Evolutionary conservation across 2,888 invertebrate genomes (phyloP).

Genomic region (Drosophila rellima): DNA sequence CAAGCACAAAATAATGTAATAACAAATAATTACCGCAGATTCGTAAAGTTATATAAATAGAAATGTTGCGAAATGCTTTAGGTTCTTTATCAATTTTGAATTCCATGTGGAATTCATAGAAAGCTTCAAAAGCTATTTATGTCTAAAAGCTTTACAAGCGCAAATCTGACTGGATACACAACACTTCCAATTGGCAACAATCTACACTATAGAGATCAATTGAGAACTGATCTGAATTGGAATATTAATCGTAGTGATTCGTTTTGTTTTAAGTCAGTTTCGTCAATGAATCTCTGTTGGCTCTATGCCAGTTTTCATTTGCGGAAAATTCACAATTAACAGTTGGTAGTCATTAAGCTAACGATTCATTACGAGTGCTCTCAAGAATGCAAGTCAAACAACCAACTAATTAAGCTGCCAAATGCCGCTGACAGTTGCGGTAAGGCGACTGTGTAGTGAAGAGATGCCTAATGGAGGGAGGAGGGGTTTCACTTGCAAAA

Average conservation of each 20-base stretch:
- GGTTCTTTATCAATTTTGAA: background rate
- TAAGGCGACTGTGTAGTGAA: background rate
- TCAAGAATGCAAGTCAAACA: slow-evolving; percentile 44
- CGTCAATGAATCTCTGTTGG: slow-evolving; percentile 1
- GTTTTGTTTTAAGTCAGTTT: background rate
- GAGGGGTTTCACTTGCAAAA: slow-evolving; percentile 41
- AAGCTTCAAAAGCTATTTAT: slow-evolving; percentile 14
- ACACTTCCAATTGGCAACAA: slow-evolving; percentile 9
- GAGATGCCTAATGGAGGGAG: no score
- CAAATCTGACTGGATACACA: slow-evolving; percentile 6
- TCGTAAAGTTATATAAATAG: background rate
- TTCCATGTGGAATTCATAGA: slow-evolving; percentile 4
- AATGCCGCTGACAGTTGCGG: slow-evolving; percentile 65
- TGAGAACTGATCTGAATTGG: background rate
- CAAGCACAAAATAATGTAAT: background rate
- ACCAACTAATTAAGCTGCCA: slow-evolving; percentile 63
- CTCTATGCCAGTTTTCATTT: slow-evolving; percentile 12
- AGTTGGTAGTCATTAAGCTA: slow-evolving; percentile 40
- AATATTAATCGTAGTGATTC: background rate
- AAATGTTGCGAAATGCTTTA: background rate
- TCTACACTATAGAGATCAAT: background rate
- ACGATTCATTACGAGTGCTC: slow-evolving; percentile 44
- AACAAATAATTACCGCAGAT: slow-evolving; percentile 9
- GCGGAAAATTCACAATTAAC: slow-evolving; percentile 37
- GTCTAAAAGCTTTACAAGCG: background rate